Conservation (phyloP, 2,888 invertebrate species). For the Xestoiulus laeticollis region DNA sequence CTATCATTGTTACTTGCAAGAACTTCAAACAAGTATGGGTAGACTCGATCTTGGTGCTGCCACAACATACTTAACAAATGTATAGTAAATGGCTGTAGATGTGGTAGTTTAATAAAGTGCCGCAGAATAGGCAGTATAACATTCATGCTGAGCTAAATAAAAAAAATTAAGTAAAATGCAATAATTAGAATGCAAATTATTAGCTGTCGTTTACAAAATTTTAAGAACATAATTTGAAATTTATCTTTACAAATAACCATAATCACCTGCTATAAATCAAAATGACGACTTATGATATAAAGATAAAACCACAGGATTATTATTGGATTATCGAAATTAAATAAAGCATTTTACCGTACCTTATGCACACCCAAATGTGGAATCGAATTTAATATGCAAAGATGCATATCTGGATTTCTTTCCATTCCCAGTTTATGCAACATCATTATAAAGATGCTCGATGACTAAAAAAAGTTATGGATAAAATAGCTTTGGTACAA, state of each 20-base stretch:
- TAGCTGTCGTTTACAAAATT: background rate
- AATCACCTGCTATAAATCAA: no score
- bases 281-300: no score
- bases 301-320: no score
- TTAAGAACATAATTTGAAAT: background rate
- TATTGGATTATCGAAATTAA: background rate
- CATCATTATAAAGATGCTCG: slow-evolving; percentile 5
- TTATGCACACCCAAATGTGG: background rate
- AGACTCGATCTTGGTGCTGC: background rate
- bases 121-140: slow-evolving; percentile 4
- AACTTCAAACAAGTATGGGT: background rate
- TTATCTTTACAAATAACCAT: no score
- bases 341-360: background rate
- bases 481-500: background rate
- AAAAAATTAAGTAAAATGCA: background rate
- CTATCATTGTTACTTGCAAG: background rate
- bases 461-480: background rate
- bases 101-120: background rate
- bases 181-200: background rate
- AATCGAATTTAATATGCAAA: slow-evolving; percentile 26
- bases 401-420: slow-evolving; percentile 2
- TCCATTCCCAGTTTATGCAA: background rate
- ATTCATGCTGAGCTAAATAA: slow-evolving; percentile 12
- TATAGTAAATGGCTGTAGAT: background rate
- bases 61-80: background rate